Conservation (phyloP, 1,140 invertebrate genomes). For the Drosophila kikkawai region DNA sequence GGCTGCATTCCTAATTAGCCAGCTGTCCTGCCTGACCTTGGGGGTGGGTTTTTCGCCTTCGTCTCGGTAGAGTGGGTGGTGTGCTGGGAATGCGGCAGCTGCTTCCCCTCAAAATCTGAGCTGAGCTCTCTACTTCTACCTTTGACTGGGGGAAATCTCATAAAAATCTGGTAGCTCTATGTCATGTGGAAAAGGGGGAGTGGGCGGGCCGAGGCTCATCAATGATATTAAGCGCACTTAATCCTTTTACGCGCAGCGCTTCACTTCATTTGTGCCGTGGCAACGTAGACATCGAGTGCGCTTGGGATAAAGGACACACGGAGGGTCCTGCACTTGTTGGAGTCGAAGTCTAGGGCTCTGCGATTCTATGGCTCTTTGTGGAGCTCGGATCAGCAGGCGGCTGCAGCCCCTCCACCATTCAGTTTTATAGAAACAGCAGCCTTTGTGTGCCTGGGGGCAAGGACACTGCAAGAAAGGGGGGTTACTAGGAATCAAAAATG, state of each 20-base stretch:
- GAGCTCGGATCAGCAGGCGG: constrained; percentile 30
- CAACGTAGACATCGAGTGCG: constrained; percentile 30
- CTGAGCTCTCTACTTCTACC: constrained; percentile 43
- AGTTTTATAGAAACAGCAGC: constrained; percentile 1
- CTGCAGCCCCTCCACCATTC: constrained; percentile 15
- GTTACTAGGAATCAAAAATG: background rate
- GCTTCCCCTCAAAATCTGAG: constrained; percentile 53
- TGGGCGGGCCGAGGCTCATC: constrained; percentile 57
- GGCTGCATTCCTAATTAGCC: constrained; percentile 74
- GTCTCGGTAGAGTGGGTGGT: constrained; percentile 1
- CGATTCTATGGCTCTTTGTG: constrained; percentile 28
- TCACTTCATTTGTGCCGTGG: constrained; percentile 62
- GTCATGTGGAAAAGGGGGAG: constrained; percentile 38
- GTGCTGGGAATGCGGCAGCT: constrained; percentile 61
- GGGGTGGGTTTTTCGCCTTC: constrained; percentile 29
- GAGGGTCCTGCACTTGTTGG: constrained; percentile 38
- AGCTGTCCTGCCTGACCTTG: constrained; percentile 56
- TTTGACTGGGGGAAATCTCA: constrained; percentile 48
- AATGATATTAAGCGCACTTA: constrained; percentile 82
- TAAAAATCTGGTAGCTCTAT: constrained; percentile 50
- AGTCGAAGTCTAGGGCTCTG: constrained; percentile 7
- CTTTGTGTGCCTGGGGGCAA: constrained; percentile 8
- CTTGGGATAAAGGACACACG: constrained; percentile 21
- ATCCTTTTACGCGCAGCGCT: constrained; percentile 75
- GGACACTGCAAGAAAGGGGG: background rate